Base-by-base conservation (phyloP, 2,113 vertebrate genomes). In the Bubo bubo region DNA sequence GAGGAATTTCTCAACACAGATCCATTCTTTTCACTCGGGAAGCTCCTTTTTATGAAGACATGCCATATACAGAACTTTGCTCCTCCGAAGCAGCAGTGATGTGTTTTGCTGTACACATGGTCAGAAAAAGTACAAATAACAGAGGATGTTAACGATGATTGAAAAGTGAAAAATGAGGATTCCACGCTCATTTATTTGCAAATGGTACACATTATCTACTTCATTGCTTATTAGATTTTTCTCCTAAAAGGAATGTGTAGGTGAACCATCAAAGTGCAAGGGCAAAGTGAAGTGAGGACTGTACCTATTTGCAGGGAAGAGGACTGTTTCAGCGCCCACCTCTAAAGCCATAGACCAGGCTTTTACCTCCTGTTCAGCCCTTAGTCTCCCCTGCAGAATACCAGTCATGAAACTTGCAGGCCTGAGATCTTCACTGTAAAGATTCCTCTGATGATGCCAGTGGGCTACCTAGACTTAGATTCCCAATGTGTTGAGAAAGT, bases 401-500 rank as follows among this genome's bases (percentile, higher is more conserved):
- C 13, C 24, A 88, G 49, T 19, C 58, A 39, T 17, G 41, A 80
- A 60, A 58, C 8, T 53, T 56, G 35, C 20, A 76, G 39, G 55
- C 39, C 63, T 0, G 3, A 81, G 37, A 71, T 8, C 67, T 67
- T 55, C 0, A 2, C 30, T 53, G 22, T 11, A 21, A 58, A 86
- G 24, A 4, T 53, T 86, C 13, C 24, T 86, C 11, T 56, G 41
- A 39, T 19, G 53, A 50, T 23, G 30, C 9, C 50, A 45, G 9
- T 24, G 14, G 15, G 47, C 22, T 20, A 23, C 30, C 37, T 30
- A 35, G 30, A 53, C 47, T 23, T 59, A 1, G 0, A 63, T 47
- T 67, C 18, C 45, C 19, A 34, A 1, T 0, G 7, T 3, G 12
- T 15, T 0, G 0, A 71, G 35, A 41, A 68, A 77, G 17, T 53